Conservation (phyloP, 1,140 invertebrate genomes). For the Sarcophaga peregrina region DNA sequence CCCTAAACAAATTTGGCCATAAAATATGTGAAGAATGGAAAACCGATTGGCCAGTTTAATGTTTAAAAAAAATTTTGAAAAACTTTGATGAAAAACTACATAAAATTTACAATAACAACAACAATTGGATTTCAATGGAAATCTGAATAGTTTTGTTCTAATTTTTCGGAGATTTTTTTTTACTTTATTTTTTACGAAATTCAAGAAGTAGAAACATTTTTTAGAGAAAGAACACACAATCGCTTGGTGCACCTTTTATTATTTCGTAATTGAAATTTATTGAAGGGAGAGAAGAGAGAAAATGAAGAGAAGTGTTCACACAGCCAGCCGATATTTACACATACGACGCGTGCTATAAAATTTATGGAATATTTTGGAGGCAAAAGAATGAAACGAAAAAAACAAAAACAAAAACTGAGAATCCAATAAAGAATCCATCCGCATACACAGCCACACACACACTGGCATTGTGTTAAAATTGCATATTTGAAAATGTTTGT, state of each 20-base stretch:
- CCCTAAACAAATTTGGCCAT: background rate
- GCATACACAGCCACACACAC: too few species aligned
- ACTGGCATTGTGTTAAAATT: background rate
- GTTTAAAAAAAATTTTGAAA: too few species aligned
- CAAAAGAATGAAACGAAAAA: background rate
- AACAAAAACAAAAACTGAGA: background rate
- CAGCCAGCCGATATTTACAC: too few species aligned
- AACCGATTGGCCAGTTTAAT: background rate
- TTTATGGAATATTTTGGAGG: background rate
- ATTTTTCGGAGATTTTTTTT: background rate
- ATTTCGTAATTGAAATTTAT: slow-evolving; percentile 3
- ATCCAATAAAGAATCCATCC: background rate
- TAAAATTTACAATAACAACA: background rate
- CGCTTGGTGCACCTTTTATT: background rate
- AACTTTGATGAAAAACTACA: background rate
- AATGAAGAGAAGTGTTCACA: background rate
- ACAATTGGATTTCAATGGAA: background rate
- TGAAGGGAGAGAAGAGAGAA: too few species aligned
- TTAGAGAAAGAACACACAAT: background rate
- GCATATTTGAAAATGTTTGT: slow-evolving; percentile 7
- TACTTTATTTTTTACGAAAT: background rate
- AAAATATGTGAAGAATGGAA: background rate
- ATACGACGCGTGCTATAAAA: background rate
- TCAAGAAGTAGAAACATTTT: background rate
- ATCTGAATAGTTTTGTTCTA: background rate